Conservation (phyloP, 1,140 invertebrate species). For the Sycophaga agraensis region DNA sequence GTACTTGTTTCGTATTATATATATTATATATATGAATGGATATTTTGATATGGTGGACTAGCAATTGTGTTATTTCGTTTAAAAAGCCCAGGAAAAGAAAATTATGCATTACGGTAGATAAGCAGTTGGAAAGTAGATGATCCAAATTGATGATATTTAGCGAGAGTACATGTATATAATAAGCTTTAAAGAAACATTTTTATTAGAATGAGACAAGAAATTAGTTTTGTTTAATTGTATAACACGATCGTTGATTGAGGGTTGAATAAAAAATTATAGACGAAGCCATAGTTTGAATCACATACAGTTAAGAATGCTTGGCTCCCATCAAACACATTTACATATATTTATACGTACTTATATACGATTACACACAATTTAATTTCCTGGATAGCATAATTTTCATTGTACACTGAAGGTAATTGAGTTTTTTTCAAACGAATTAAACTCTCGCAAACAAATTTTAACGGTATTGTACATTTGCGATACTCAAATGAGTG, state of each 20-base stretch:
- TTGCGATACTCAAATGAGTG: not conserved
- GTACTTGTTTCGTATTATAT: not conserved
- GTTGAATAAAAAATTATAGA: no score
- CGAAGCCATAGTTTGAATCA: no score
- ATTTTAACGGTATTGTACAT: not conserved
- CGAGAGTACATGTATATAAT: no score
- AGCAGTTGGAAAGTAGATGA: no score
- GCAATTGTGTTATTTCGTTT: constrained; percentile 2
- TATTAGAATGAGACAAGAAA: no score
- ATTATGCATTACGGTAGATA: constrained; percentile 11
- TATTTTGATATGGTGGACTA: constrained; percentile 27
- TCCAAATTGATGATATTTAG: no score
- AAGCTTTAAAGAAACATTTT: no score
- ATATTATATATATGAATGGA: not conserved
- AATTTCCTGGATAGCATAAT: constrained; percentile 14
- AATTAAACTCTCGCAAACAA: not conserved
- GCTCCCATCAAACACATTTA: constrained; percentile 14
- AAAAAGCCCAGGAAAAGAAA: constrained; percentile 19
- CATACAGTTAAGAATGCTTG: no score
- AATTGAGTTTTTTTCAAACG: constrained; percentile 9
- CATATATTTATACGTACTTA: constrained; percentile 13
- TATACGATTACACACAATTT: constrained; percentile 19
- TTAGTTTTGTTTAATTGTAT: no score
- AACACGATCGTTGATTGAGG: no score
- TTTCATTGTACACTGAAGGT: constrained; percentile 5